Base-by-base conservation (phyloP, 2,113 vertebrate genomes). In the Upupa epops region DNA sequence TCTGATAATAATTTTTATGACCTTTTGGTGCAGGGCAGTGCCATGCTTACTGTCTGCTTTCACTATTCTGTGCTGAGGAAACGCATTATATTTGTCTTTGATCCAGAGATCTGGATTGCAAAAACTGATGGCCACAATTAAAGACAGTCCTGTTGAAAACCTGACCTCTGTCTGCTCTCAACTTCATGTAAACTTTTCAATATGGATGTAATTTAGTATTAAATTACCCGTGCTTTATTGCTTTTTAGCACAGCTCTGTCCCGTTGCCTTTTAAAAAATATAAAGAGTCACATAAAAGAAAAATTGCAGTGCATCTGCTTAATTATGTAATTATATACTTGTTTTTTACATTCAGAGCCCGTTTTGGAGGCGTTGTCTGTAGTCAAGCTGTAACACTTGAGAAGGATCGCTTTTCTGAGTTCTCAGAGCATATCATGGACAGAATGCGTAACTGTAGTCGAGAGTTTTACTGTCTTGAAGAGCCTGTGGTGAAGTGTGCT, bases 141-240 rank as follows among this genome's bases (percentile, higher is more conserved):
- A 98, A 98, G 97, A 97, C 97, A 98, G 97, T 97, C 97, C 97
- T 83, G 88, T 95, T 97, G 97, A 97, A 97, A 98, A 97, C 94
- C 97, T 98, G 97, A 98, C 97, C 97, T 97, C 97, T 97, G 97
- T 86, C 97, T 98, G 97, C 97, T 98, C 97, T 97, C 96, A 95
- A 97, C 97, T 98, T 97, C 98, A 98, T 98, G 98, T 98, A 98
- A 98, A 99, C 98, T 99, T 98, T 99, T 98, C 97, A 97, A 98
- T 98, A 98, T 98, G 98, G 97, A 98, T 99, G 98, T 98, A 98
- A 99, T 99, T 99, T 98, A 87, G 97, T 98, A 98, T 98, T 98
- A 99, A 99, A 98, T 97, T 97, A 98, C 98, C 97, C 97, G 63
- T 98, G 98, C 98, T 98, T 98, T 98, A 98, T 98, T 98, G 98